Percentiles rank a stretch among this genome's conserved stretches.
phyloP scores from a whole-genome alignment of 53 echinoderm and acorn worm species.

The Henricia sp. region DNA sequence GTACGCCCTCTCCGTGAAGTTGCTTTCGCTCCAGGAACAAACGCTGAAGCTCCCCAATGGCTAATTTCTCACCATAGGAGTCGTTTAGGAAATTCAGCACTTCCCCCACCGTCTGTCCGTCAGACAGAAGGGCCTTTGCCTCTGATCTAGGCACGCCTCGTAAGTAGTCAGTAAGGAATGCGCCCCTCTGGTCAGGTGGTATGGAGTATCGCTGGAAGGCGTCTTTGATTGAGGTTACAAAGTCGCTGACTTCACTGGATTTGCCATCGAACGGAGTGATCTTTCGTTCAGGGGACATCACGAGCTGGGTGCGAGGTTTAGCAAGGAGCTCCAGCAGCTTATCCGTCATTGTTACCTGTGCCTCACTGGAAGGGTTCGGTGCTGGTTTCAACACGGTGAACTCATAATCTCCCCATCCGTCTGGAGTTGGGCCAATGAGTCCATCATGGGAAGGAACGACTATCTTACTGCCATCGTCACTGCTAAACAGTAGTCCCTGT shows the following conservation, averaged over 20 bases:
- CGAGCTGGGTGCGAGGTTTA: not conserved
- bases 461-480: not conserved
- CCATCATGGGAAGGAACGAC: not conserved
- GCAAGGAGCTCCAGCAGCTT: not conserved
- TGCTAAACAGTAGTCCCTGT: not conserved
- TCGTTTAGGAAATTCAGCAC: slow-evolving; percentile 1
- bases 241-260: slow-evolving; percentile 16
- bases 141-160: slow-evolving; percentile 12
- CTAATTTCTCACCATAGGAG: not conserved
- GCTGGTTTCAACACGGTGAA: not conserved
- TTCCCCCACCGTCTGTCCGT: not conserved
- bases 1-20: not conserved
- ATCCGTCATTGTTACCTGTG: not conserved
- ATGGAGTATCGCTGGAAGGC: slow-evolving; percentile 32
- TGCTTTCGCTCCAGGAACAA: slow-evolving; percentile 25
- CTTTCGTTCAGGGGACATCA: not conserved
- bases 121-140: not conserved
- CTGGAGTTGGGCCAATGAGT: slow-evolving; percentile 12
- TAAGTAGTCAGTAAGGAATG: slow-evolving; percentile 20
- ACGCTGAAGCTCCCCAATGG: slow-evolving; percentile 34
- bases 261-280: not conserved
- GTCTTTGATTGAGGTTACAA: not conserved
- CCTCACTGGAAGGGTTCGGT: not conserved
- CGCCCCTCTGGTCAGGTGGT: not conserved
- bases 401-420: not conserved